A percentile compares a stretch with the other conserved stretches of the same genome.
Evolutionary conservation across 2,888 invertebrate genomes (phyloP).

Genomic region (Aphrophora alni): DNA sequence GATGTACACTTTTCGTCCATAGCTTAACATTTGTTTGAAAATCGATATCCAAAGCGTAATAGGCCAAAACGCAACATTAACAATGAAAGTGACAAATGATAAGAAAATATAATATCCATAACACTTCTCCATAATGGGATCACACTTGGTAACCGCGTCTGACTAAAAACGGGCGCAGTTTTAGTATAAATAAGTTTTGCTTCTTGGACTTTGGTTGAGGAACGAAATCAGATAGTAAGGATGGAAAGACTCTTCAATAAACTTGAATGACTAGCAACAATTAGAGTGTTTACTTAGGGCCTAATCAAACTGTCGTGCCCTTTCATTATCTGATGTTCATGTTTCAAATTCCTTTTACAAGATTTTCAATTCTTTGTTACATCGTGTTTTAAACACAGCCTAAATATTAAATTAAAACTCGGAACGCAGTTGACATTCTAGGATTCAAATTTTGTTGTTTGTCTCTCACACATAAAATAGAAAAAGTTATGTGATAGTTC

Average conservation of each 20-base stretch:
- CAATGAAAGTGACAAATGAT: neutral
- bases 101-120: neutral
- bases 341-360: neutral
- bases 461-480: too few species aligned
- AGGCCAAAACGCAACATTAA: neutral
- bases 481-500: too few species aligned
- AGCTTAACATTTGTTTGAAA: neutral
- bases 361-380: too few species aligned
- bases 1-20: conserved; percentile 43
- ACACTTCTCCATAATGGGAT: neutral
- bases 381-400: too few species aligned
- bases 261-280: neutral
- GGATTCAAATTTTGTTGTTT: too few species aligned
- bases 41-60: neutral
- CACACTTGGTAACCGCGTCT: neutral
- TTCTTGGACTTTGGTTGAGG: neutral
- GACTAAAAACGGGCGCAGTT: too few species aligned
- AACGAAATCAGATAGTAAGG: neutral
- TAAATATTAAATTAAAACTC: too few species aligned
- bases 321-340: neutral
- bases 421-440: too few species aligned
- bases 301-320: neutral
- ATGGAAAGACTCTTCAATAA: neutral
- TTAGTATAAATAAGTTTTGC: neutral
- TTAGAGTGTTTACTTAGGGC: neutral